Base-by-base conservation (phyloP, 2,113 vertebrate genomes). In the Calyptommatus sinebrachiatus region DNA sequence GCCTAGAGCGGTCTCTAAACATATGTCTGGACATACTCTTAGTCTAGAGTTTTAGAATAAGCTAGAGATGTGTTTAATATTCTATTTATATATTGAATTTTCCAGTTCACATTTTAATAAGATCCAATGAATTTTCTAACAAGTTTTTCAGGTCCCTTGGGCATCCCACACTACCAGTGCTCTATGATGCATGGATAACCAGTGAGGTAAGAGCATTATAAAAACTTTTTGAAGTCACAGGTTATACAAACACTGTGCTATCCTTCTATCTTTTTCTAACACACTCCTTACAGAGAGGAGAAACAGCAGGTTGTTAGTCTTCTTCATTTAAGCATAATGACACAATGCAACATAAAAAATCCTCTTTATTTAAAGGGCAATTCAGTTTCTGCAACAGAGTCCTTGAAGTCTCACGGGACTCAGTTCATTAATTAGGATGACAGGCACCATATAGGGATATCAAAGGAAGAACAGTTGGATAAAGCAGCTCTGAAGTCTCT, bases 371-470 rank as follows among this genome's bases (percentile, higher is more conserved):
- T 57, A 29, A 68, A 60, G 50, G 29, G 53, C 46, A 28, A 73
- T 63, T 77, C 73, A 21, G 24, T 29, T 26, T 41, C n/a, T 48
- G 28, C 61, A 68, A 28, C 65, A 71, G 41, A 84, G 73, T 29
- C 28, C 61, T 62, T 69, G 35, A 63, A 46, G 66, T 72, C 69
- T 77, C 61, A 29, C n/a, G 8, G 46, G 70, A 67, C 50, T 60
- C 57, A 68, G 53, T 73, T 73, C 70, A 73, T 63, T 81, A 81
- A 81, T 81, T 81, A 78, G 29, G 29, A 26, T 70, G 73, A 50
- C 70, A 69, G 63, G 45, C 48, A 60, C 35, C 31, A n/a, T 28
- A 35, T 7, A 35, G 18, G 45, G 29, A 62, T 84, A 46, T 74
- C 65, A 41, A 73, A 78, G 29, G 12, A 53, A 18, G 48, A 31